Conservation (phyloP, 2,888 invertebrate genomes). For the Argynnis bischoffii region DNA sequence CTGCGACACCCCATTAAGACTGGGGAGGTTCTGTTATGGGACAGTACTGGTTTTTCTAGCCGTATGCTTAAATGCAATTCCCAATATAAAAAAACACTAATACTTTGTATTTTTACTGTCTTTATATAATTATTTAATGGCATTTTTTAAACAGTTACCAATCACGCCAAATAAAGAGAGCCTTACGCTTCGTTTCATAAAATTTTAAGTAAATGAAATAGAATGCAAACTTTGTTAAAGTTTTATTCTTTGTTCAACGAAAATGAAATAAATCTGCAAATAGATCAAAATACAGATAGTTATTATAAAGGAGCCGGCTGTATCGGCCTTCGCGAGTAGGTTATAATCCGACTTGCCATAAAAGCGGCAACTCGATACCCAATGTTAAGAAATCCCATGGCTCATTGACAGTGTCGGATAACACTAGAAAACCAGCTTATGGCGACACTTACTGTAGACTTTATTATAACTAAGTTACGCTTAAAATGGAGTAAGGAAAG, state of each 20-base stretch:
- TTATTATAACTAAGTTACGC: slow-evolving; percentile 14
- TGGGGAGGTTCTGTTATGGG: too few species aligned
- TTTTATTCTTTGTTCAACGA: slow-evolving; percentile 8
- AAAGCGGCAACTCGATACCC: slow-evolving; percentile 26
- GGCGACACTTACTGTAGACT: not conserved
- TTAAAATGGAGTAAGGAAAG: slow-evolving; percentile 10
- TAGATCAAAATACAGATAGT: slow-evolving; percentile 33
- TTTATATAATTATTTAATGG: too few species aligned
- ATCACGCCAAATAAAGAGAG: too few species aligned
- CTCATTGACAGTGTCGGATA: slow-evolving; percentile 59
- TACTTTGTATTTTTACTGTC: too few species aligned
- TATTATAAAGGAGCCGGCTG: slow-evolving; percentile 31
- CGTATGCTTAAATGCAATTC: too few species aligned
- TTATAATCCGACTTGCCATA: slow-evolving; percentile 24
- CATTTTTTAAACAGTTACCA: too few species aligned
- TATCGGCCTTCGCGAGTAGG: slow-evolving; percentile 1
- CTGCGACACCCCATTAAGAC: too few species aligned
- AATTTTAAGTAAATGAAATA: not conserved
- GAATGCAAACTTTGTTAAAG: slow-evolving; percentile 8
- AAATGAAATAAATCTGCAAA: slow-evolving; percentile 30
- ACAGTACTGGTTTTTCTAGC: too few species aligned
- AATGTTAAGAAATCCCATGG: slow-evolving; percentile 22
- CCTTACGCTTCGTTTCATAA: not conserved
- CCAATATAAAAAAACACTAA: too few species aligned
- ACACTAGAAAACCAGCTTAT: slow-evolving; percentile 25